Evolutionary conservation across 2,113 vertebrate genomes (phyloP).

Genomic region (Pelodiscus sinensis): DNA sequence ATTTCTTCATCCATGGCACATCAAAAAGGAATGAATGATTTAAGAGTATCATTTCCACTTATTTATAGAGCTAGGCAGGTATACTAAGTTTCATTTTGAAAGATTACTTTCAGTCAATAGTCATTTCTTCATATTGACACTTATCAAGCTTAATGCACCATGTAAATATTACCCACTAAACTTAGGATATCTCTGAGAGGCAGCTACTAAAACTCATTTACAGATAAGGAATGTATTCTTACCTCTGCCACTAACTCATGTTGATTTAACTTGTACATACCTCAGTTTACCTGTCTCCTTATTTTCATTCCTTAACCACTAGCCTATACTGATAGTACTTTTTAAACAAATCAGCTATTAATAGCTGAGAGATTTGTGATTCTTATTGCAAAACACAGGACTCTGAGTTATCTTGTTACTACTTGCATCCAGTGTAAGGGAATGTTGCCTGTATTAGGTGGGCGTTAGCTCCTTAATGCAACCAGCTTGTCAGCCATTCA

Average conservation of each 20-base stretch:
- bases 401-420: neutral
- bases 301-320: neutral
- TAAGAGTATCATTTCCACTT: conserved; percentile 32
- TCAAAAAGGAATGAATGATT: conserved; percentile 11
- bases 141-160: neutral
- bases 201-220: neutral
- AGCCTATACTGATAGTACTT: neutral
- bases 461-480: neutral
- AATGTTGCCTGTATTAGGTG: neutral
- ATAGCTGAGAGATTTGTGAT: neutral
- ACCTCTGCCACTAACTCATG: neutral
- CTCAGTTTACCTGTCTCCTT: neutral
- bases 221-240: neutral
- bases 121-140: neutral
- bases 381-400: neutral
- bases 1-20: neutral
- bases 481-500: neutral
- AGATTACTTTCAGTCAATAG: neutral
- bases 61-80: neutral
- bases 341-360: neutral
- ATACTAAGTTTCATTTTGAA: conserved; percentile 31
- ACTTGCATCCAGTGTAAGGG: neutral
- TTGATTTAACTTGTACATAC: neutral
- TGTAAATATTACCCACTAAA: neutral
- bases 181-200: neutral